Percentiles rank a stretch among this genome's conserved stretches.
These are phyloP conservation scores for Abscondita cerata DNA, from an alignment of 2,888 invertebrate genomes.

Conservation along the genomic window DNA sequence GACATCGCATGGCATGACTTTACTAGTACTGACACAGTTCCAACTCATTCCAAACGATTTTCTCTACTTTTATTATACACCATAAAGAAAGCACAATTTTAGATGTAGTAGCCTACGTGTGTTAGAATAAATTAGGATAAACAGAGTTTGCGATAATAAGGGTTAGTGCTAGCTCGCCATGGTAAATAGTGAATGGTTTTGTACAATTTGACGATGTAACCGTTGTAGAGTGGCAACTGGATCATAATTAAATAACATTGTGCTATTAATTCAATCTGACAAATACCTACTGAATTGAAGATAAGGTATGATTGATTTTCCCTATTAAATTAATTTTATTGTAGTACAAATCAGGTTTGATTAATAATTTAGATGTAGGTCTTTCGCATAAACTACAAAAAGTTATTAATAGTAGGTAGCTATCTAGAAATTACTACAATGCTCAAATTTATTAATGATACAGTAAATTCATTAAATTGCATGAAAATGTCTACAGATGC, in stretches of 20 bases:
- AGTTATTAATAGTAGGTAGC: no score
- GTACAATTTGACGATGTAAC: background rate
- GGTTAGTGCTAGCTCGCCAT: conserved; percentile 35
- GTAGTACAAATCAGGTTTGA: no score
- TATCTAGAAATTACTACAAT: no score
- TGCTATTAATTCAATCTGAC: background rate
- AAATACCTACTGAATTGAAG: no score
- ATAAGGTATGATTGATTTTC: no score
- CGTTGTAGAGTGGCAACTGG: background rate
- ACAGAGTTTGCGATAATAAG: conserved; percentile 28
- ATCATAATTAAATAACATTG: background rate
- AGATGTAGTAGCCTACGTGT: conserved; percentile 28
- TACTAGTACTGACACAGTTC: conserved; percentile 10
- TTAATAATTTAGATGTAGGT: no score
- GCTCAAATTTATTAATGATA: no score
- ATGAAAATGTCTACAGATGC: no score
- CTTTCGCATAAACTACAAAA: no score
- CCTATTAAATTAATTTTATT: no score
- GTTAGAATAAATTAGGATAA: conserved; percentile 36
- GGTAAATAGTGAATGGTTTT: conserved; percentile 25
- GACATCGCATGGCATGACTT: background rate
- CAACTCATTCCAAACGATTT: conserved; percentile 17
- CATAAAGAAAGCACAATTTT: conserved; percentile 15
- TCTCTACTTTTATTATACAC: conserved; percentile 20
- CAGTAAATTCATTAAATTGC: no score